Percentiles rank a stretch among this genome's conserved stretches.
phyloP scores from a whole-genome alignment of 2,888 invertebrate species.

The Tipula unca region DNA sequence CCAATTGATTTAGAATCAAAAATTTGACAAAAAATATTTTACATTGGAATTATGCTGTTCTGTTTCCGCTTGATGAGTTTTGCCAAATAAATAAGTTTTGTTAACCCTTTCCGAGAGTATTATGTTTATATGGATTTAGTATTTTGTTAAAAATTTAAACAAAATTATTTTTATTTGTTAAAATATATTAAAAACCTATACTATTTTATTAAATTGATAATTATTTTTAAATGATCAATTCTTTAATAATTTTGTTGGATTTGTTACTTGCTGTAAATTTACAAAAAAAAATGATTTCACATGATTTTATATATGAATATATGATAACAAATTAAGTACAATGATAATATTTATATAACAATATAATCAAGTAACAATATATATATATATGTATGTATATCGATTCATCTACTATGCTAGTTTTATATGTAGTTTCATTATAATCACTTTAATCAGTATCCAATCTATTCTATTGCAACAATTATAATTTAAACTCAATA shows the following conservation, averaged over 20 bases:
- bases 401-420: too few species aligned
- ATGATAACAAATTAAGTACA: neutral
- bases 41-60: neutral
- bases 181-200: too few species aligned
- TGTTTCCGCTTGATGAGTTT: neutral
- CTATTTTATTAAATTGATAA: too few species aligned
- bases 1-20: neutral
- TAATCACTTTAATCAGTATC: neutral
- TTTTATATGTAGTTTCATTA: neutral
- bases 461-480: neutral
- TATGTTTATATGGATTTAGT: too few species aligned
- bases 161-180: neutral
- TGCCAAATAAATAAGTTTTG: too few species aligned
- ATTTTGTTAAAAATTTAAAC: too few species aligned
- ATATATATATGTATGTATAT: too few species aligned
- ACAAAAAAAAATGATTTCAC: neutral
- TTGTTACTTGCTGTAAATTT: too few species aligned
- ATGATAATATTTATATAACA: neutral
- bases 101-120: too few species aligned
- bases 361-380: neutral
- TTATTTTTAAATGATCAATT: too few species aligned
- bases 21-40: too few species aligned
- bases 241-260: neutral
- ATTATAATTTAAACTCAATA: neutral
- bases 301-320: too few species aligned